Base-by-base conservation (phyloP, 2,113 vertebrate genomes). In the Trachemys scripta region DNA sequence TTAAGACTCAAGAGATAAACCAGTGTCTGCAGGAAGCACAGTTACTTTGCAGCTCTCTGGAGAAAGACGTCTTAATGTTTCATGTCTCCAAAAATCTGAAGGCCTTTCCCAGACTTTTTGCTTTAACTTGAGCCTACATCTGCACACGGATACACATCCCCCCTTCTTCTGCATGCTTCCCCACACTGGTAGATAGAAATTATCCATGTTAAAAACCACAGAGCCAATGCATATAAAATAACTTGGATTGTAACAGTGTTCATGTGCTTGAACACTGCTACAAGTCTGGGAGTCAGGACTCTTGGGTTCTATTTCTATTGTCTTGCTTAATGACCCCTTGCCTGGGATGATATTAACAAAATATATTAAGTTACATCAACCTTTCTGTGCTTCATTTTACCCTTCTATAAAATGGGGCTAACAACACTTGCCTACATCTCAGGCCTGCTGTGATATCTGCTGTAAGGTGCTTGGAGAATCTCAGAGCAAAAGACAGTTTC, bases 291-390 rank as follows among this genome's bases (percentile, higher is more conserved):
- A 94, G 85, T 59, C 0, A 20, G 35, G 35, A 94, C n/a, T 1
- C 1, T 59, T 59, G 65, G 84, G 80, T 81, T 59, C 81, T 91
- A 50, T 51, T 84, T 91, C 88, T 90, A 42, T 79, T 87, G 79
- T 69, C 84, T 92, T 90, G 51, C 88, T 96, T 51, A 91, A 85
- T 56, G 91, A 84, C 51, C 57, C 80, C 2, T 49, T 65, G 75
- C 31, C 88, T 17, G 62, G 62, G 16, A 69, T n/a, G 35, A 62
- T 56, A 54, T 24, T 93, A 57, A 56, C 81, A 69, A n/a, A 69
- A n/a, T 69, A 38, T 69, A 22, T 38, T 69, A 27, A 79, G 72
- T 76, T 90, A 82, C 72, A 29, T 47, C 75, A 7, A 2, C 38
- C 59, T 87, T 59, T 75, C 45, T 14, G 42, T 85, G 50, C 29